Evolutionary conservation across 2,113 vertebrate genomes (phyloP), one percentile per base, ranked within the genome.

Genomic region (Tyto alba): DNA sequence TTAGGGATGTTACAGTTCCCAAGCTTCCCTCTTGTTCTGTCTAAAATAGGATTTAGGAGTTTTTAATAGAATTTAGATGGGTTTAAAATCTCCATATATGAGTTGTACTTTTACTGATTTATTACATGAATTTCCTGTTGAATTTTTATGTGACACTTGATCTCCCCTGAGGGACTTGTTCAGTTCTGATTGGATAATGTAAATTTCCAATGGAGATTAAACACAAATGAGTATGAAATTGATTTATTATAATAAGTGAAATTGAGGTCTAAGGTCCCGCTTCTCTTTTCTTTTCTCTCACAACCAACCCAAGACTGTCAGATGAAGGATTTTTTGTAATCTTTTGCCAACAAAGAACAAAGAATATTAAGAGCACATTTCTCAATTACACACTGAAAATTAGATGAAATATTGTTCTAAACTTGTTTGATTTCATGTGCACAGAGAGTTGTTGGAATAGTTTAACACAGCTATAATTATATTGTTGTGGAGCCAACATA

Each of bases 131-230:
- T 98, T 98, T 99, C 85, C 97, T 97, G 95, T 97, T 95, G 96
- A 98, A 98, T 98, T 98, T 98, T 98, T 98, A 98, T 97, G 91
- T 79, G 96, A 97, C 96, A 96, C 82, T 97, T 98, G 97, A 98
- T 98, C 96, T 92, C 71, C 97, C 96, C 93, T 91, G 62, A 7
- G 96, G 94, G 91, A 94, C 93, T 95, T 97, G 74, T 97, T 98
- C 93, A 85, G 63, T 98, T 96, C 90, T 97, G 96, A 98, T 98
- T 98, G 97, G 98, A 91, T 97, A 97, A 98, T 96, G 97, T 94
- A 97, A 97, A 98, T 98, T 98, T 98, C 96, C 96, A 98, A 93
- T 93, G 96, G 97, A 98, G 96, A 98, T 96, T 97, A 98, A 97
- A 95, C 89, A 97, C 94, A 98, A 98, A 98, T 97, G 96, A 98